These are phyloP conservation scores for Poeciliopsis turneri DNA, from an alignment of 2,797 vertebrate species.

Conservation along the genomic window DNA sequence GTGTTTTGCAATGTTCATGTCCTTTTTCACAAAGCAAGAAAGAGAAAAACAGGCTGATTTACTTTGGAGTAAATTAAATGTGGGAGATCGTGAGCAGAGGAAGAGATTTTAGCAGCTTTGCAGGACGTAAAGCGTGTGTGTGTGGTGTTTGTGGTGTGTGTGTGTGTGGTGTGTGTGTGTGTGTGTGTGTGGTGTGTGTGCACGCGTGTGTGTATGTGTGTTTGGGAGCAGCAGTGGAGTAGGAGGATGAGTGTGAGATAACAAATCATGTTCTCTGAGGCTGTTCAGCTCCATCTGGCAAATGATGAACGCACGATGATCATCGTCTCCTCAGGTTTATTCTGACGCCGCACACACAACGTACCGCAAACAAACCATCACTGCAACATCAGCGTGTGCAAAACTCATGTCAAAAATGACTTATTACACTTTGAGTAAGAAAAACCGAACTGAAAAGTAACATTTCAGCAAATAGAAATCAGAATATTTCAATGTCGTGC, in stretches of 20 bases:
- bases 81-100: background rate
- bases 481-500: background rate
- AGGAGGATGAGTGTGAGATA: constrained; percentile 46
- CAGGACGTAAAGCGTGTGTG: background rate
- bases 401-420: background rate
- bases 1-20: background rate
- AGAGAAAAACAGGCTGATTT: background rate
- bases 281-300: constrained; percentile 55
- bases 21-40: background rate
- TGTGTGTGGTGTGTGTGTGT: too few species aligned
- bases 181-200: too few species aligned
- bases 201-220: background rate
- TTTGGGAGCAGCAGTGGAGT: constrained; percentile 55
- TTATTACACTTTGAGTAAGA: too few species aligned
- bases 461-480: background rate
- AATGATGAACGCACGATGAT: constrained; percentile 13
- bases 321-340: constrained; percentile 3
- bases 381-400: background rate
- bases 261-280: constrained; percentile 50
- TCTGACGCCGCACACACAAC: background rate
- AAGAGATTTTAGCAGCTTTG: background rate
- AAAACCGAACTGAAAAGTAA: too few species aligned
- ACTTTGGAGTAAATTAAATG: background rate
- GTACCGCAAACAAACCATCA: background rate
- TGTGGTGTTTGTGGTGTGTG: background rate